A percentile compares a stretch with the other conserved stretches of the same genome.
Conservation (phyloP, 1,140 invertebrate genomes). For the Magallana gigas region DNA sequence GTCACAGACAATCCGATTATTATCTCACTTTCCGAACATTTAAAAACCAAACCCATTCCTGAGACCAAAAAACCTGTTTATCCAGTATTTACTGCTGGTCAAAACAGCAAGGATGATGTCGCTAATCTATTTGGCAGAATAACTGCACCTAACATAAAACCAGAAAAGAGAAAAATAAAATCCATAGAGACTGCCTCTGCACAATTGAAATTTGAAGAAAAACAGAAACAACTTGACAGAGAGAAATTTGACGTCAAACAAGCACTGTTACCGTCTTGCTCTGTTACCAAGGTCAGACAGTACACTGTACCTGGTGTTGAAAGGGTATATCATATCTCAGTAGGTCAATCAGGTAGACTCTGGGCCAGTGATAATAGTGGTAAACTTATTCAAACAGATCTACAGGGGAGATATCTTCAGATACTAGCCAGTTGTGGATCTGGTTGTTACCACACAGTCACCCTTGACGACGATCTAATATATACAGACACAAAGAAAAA, state of each 20-base stretch:
- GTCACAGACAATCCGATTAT: background rate
- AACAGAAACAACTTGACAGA: background rate
- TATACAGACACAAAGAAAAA: background rate
- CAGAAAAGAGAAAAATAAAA: background rate
- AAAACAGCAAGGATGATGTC: background rate
- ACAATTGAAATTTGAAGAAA: background rate
- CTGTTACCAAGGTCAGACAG: background rate
- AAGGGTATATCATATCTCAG: background rate
- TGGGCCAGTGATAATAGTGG: background rate
- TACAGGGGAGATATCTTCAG: background rate
- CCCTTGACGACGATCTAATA: background rate
- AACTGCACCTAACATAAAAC: background rate
- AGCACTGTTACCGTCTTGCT: background rate
- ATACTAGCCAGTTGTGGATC: background rate
- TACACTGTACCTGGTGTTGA: background rate
- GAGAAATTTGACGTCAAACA: background rate
- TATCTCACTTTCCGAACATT: background rate
- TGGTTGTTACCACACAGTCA: background rate
- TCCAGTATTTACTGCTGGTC: background rate
- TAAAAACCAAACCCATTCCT: background rate
- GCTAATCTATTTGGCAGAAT: background rate
- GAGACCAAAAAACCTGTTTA: background rate
- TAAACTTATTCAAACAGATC: background rate
- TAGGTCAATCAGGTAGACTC: background rate
- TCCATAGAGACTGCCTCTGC: background rate